Percentiles rank a stretch among this genome's conserved stretches.
Conservation (phyloP, 2,797 vertebrate genomes). For the Hemibagrus guttatus region DNA sequence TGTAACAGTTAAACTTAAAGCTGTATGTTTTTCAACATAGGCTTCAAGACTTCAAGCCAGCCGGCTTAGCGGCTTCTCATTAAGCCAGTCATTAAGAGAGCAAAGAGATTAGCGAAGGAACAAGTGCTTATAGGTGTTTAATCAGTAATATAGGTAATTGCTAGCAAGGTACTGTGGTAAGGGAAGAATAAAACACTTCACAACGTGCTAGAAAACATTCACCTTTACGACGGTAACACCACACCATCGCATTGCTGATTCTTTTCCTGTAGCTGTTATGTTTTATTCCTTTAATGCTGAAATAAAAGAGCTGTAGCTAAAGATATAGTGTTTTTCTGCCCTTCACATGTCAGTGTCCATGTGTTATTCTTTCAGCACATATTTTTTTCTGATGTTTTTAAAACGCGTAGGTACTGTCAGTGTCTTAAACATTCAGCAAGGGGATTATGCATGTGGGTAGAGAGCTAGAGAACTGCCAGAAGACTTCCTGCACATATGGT, state of each 20-base stretch:
- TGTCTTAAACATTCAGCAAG: conserved; percentile 44
- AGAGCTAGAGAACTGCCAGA: conserved; percentile 46
- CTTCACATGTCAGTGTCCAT: conserved; percentile 19
- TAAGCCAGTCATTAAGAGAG: not conserved
- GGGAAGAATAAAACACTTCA: not conserved
- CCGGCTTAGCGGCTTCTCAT: not conserved
- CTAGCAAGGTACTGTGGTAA: not conserved
- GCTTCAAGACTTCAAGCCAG: not conserved
- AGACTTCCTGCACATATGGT: conserved; percentile 52
- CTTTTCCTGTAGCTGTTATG: not conserved
- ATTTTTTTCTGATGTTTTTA: conserved; percentile 36
- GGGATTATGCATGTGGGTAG: conserved; percentile 45
- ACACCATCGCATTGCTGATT: not conserved
- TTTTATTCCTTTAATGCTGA: conserved; percentile 10
- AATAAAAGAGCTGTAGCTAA: conserved; percentile 27
- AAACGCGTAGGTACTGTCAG: conserved; percentile 43
- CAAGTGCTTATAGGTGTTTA: not conserved
- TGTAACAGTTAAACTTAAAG: not conserved
- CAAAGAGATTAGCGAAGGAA: no score
- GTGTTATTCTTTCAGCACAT: conserved; percentile 19
- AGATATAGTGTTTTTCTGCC: conserved; percentile 15
- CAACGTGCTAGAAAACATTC: not conserved
- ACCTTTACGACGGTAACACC: not conserved
- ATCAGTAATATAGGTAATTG: not conserved
- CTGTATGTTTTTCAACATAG: not conserved